Percentiles rank a stretch among this genome's conserved stretches.
Evolutionary conservation across 2,888 invertebrate genomes (phyloP).

Genomic region (Arctia plantaginis): DNA sequence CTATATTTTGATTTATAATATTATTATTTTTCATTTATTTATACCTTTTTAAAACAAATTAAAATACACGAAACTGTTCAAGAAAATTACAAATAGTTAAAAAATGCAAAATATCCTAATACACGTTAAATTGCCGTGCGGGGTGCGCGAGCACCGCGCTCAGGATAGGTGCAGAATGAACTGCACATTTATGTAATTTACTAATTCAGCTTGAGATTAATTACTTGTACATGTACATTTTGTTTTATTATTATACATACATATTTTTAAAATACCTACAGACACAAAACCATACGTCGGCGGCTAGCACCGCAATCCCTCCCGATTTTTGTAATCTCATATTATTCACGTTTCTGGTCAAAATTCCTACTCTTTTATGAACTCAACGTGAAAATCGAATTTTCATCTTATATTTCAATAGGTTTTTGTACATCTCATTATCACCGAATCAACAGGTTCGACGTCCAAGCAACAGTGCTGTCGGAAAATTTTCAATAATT

Average conservation of each 20-base stretch:
- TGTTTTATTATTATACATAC: slow-evolving; percentile 19
- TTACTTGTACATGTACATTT: slow-evolving; percentile 26
- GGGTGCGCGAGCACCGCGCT: slow-evolving; percentile 25
- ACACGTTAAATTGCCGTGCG: background rate
- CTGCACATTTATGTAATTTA: slow-evolving; percentile 36
- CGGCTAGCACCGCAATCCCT: slow-evolving; percentile 13
- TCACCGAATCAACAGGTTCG: slow-evolving; percentile 53
- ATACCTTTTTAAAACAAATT: background rate
- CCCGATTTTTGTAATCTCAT: slow-evolving; percentile 34
- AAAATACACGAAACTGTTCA: background rate
- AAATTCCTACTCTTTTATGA: slow-evolving; percentile 35
- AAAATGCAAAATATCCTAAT: background rate
- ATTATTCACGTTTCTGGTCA: slow-evolving; percentile 22
- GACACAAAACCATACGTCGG: slow-evolving; percentile 12
- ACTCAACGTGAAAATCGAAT: slow-evolving; percentile 29
- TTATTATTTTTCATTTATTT: background rate
- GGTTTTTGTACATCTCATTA: slow-evolving; percentile 40
- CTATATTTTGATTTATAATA: background rate
- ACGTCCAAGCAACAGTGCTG: slow-evolving; percentile 64
- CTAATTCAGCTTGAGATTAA: slow-evolving; percentile 5
- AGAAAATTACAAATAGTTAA: background rate
- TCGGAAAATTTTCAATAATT: slow-evolving; percentile 82
- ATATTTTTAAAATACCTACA: slow-evolving; percentile 40
- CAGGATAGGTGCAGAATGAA: slow-evolving; percentile 33
- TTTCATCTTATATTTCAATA: slow-evolving; percentile 34